These are phyloP conservation scores for Gymnocephalus cernua DNA, from an alignment of 2,113 vertebrate genomes.

Conservation along the genomic window DNA sequence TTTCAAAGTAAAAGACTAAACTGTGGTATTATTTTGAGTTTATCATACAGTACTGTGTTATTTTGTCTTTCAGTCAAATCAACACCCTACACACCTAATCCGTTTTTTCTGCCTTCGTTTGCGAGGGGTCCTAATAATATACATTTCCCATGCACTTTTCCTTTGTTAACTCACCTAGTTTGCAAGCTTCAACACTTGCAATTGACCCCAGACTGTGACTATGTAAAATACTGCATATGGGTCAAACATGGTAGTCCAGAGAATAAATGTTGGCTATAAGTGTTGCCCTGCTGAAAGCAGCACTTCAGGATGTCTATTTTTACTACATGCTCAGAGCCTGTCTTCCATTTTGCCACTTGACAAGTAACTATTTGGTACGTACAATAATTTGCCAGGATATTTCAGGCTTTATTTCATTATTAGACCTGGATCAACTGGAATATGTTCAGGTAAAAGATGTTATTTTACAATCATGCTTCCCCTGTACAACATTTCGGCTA, in stretches of 20 bases:
- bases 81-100: neutral
- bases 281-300: conserved; percentile 30
- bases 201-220: neutral
- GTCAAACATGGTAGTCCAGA: neutral
- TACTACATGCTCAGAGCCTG: neutral
- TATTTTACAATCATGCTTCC: conserved; percentile 1
- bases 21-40: conserved; percentile 23
- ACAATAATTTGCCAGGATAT: conserved; percentile 8
- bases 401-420: neutral
- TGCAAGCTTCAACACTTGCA: neutral
- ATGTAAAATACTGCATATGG: neutral
- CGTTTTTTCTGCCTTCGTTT: conserved; percentile 20
- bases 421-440: conserved; percentile 73
- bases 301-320: conserved; percentile 19
- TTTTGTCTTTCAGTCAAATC: conserved; percentile 10
- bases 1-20: conserved; percentile 25
- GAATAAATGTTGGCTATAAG: neutral
- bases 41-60: neutral
- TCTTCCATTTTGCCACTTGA: conserved; percentile 59
- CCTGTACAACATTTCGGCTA: conserved; percentile 5
- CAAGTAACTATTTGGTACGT: conserved; percentile 21
- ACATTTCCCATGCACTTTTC: neutral
- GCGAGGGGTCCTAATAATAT: neutral
- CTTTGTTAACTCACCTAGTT: conserved; percentile 9
- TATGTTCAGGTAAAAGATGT: conserved; percentile 5